These are phyloP conservation scores for Apteryx owenii DNA, from an alignment of 2,113 vertebrate species.

Conservation along the genomic window DNA sequence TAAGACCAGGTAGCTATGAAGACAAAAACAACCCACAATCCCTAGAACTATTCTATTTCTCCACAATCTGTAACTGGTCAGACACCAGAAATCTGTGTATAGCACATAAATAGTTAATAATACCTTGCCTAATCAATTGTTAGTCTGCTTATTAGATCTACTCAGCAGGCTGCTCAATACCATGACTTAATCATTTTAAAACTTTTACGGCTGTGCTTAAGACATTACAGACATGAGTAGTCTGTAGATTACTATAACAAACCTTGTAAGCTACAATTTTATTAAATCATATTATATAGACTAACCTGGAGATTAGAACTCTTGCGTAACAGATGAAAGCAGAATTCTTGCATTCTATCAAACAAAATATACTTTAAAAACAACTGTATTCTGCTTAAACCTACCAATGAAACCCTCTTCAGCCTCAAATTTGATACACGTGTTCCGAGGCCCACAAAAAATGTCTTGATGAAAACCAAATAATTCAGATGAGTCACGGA, in stretches of 20 bases:
- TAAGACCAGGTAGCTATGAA: background rate
- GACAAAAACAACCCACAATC: background rate
- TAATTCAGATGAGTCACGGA: background rate
- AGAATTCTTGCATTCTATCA: constrained; percentile 14
- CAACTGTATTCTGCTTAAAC: constrained; percentile 25
- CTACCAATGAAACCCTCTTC: constrained; percentile 39
- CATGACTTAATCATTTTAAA: constrained; percentile 48
- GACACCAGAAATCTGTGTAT: background rate
- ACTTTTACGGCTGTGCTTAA: constrained; percentile 60
- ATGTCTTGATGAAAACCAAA: background rate
- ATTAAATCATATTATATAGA: constrained; percentile 69
- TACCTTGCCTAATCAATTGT: constrained; percentile 58
- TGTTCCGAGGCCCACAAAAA: constrained; percentile 27
- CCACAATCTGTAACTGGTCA: constrained; percentile 12
- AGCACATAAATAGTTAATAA: constrained; percentile 58
- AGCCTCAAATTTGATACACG: constrained; percentile 46
- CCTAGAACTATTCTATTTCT: background rate
- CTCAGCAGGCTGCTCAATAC: constrained; percentile 36
- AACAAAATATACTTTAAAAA: constrained; percentile 32
- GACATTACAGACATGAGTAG: constrained; percentile 54
- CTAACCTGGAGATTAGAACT: constrained; percentile 32
- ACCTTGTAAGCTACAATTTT: constrained; percentile 65
- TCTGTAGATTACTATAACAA: constrained; percentile 43
- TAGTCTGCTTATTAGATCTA: constrained; percentile 46
- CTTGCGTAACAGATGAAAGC: constrained; percentile 50